These are phyloP conservation scores for Aspidapion aeneum DNA, from an alignment of 2,888 invertebrate genomes.

Conservation along the genomic window DNA sequence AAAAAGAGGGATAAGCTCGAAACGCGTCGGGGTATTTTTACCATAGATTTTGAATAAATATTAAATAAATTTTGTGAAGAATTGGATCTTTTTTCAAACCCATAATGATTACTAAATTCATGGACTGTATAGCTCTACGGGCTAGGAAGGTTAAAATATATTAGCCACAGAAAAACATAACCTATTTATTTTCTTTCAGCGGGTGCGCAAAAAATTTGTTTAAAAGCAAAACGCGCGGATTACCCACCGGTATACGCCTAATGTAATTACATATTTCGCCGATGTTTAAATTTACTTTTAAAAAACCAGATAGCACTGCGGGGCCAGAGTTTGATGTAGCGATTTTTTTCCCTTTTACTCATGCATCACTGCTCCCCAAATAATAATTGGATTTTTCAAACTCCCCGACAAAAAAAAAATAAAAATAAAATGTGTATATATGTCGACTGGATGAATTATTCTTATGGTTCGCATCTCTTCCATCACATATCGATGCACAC, in stretches of 20 bases:
- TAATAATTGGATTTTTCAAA: background rate
- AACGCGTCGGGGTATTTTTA: too few relatives aligned
- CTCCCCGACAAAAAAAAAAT: background rate
- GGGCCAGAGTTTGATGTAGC: background rate
- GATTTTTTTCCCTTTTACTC: background rate
- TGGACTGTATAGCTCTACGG: too few relatives aligned
- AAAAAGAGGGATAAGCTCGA: too few relatives aligned
- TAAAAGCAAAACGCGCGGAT: background rate
- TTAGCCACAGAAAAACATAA: too few relatives aligned
- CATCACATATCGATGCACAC: too few relatives aligned
- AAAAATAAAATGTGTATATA: background rate
- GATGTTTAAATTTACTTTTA: background rate
- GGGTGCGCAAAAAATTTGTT: background rate
- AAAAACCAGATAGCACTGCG: background rate
- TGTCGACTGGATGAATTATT: background rate
- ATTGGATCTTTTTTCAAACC: too few relatives aligned
- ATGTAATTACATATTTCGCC: background rate
- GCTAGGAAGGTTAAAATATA: too few relatives aligned
- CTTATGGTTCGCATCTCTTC: background rate
- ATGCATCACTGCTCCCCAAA: background rate
- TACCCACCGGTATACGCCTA: background rate
- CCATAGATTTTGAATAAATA: too few relatives aligned
- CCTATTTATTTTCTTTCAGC: too few relatives aligned
- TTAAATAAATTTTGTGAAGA: too few relatives aligned
- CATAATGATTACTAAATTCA: too few relatives aligned